Conservation (phyloP, 1,140 invertebrate genomes). For the Chionoecetes opilio region DNA sequence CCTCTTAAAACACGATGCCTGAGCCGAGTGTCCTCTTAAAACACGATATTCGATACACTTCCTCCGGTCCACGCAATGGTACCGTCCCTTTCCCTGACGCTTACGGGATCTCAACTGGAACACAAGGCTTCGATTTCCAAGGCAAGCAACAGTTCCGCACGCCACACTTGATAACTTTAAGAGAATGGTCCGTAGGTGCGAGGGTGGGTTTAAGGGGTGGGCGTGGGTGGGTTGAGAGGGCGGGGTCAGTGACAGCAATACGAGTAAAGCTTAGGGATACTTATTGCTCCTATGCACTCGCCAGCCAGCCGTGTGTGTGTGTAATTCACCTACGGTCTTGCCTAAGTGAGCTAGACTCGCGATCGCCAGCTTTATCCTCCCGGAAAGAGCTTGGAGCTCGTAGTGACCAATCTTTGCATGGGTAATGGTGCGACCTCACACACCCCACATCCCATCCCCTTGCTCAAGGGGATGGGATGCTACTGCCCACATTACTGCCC, state of each 20-base stretch:
- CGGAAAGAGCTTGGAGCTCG: too few relatives aligned
- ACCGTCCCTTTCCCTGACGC: background rate
- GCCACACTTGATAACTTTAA: background rate
- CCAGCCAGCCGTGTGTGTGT: background rate
- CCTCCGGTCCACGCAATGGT: background rate
- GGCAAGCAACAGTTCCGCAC: background rate
- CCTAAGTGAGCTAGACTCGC: too few relatives aligned
- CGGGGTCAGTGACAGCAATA: background rate
- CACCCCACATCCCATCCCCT: too few relatives aligned
- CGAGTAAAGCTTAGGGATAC: background rate
- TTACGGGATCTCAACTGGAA: background rate
- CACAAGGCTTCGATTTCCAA: background rate
- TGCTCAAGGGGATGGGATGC: too few relatives aligned
- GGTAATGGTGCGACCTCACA: too few relatives aligned
- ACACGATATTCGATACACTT: background rate
- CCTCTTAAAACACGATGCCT: too few relatives aligned
- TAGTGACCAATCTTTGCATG: too few relatives aligned
- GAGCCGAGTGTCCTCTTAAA: background rate
- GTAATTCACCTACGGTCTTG: too few relatives aligned
- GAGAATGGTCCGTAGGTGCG: background rate
- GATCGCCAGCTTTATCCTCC: too few relatives aligned
- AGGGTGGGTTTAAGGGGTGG: background rate
- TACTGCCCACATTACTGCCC: too few relatives aligned
- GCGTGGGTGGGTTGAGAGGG: background rate
- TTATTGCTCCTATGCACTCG: background rate